Base-by-base conservation (phyloP, 2,113 vertebrate species). In the Cygnus buccinator region DNA sequence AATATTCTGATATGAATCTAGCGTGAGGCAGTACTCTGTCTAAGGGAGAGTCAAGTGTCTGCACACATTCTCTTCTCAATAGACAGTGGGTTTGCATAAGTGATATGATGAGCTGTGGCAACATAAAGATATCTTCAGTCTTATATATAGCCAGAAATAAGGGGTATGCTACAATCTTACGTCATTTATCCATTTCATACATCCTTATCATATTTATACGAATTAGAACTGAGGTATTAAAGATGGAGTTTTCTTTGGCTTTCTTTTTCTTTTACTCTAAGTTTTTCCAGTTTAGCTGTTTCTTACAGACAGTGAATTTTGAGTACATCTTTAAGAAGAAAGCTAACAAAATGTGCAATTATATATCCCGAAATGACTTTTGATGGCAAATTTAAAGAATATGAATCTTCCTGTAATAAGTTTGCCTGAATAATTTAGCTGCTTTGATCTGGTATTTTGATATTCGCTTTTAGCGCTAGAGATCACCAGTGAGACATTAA, bases 1-100 rank as follows among this genome's bases (percentile, higher is more conserved):
- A 83, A 63, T 90, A 77, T 78, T 88, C 82, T 91, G 84, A 95
- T 93, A 83, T 16, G 7, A 83, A 95, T 91, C 78, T 73, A 35
- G 20, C 23, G 16, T 62, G 70, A 87, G 22, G 63, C 20, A 87
- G 63, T 7, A 73, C 14, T 58, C 72, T 76, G 73, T 73, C 41
- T 37, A 50, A 76, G 58, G 66, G 17, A 68, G 3, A 85, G 25
- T 84, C 5, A 9, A 82, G 71, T 93, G 39, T 58, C 44, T 70
- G 21, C 16, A 46, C 55, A 50, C 22, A 67, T 67, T 87, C 35
- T 55, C 78, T 84, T 81, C 48, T 10, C 35, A 43, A 7, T 6
- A 81, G 54, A 67, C 58, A 46, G 61, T 46, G 29, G 19, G 20
- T 79, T 95, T 87, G 66, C 67, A 73, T 7, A 59, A 68, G 81